Conservation (phyloP, 2,113 vertebrate species). For the Ahaetulla prasina region DNA sequence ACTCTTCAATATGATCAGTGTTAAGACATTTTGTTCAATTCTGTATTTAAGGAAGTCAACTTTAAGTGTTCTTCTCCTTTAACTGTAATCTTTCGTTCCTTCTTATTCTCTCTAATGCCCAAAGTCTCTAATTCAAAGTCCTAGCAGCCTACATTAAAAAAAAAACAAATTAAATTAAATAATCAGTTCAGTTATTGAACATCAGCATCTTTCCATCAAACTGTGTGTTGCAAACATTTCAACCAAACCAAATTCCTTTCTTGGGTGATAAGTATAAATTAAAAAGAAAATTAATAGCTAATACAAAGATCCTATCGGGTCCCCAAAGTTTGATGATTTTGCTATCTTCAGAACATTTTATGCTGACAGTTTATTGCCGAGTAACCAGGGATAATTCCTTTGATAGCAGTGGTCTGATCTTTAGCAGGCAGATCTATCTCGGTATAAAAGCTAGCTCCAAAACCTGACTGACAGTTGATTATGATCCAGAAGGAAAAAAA, state of each 20-base stretch:
- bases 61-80: neutral
- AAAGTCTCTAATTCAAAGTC: too few relatives aligned
- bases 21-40: neutral
- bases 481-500: neutral
- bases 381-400: neutral
- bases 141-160: neutral
- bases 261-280: slow-evolving; percentile 16
- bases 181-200: slow-evolving; percentile 8
- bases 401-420: neutral
- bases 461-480: neutral
- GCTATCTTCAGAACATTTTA: slow-evolving; percentile 12
- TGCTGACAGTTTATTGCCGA: neutral
- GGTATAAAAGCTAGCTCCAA: neutral
- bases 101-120: neutral
- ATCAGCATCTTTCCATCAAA: slow-evolving; percentile 34
- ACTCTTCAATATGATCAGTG: neutral
- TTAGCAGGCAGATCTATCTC: neutral
- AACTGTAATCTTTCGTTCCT: neutral
- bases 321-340: slow-evolving; percentile 12
- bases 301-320: neutral
- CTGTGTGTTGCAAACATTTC: slow-evolving; percentile 35
- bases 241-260: slow-evolving; percentile 31
- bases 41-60: neutral
- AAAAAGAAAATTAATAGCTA: slow-evolving; percentile 24
- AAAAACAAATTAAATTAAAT: neutral